Conservation (phyloP, 2,888 invertebrate genomes). For the Scaptomyza cyrtandrae region DNA sequence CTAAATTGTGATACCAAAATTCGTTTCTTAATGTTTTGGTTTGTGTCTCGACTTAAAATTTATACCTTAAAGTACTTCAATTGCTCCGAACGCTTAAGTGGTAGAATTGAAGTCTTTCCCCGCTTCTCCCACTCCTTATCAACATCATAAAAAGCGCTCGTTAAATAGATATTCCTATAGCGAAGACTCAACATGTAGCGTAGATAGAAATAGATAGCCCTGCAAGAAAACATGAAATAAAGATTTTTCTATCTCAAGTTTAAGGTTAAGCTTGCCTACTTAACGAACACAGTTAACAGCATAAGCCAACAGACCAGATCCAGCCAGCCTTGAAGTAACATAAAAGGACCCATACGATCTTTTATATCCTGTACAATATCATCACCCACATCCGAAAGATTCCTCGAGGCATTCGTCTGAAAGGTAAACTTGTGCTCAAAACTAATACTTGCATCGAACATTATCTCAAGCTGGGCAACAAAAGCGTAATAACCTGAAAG, state of each 20-base stretch:
- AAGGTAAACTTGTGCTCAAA: conserved; percentile 88
- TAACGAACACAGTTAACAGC: conserved; percentile 86
- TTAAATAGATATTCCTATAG: conserved; percentile 90
- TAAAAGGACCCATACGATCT: conserved; percentile 85
- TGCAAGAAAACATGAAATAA: conserved; percentile 71
- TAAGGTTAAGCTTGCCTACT: conserved; percentile 82
- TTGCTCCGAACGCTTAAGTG: conserved; percentile 88
- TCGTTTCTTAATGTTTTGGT: neutral
- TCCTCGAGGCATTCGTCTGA: conserved; percentile 86
- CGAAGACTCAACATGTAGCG: conserved; percentile 89
- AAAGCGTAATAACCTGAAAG: conserved; percentile 87
- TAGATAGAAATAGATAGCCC: conserved; percentile 89
- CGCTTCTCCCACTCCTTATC: conserved; percentile 87
- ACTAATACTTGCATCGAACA: conserved; percentile 88
- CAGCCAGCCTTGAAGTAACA: conserved; percentile 86
- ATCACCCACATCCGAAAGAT: conserved; percentile 85
- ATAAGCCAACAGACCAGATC: conserved; percentile 86
- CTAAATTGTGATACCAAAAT: too few relatives aligned
- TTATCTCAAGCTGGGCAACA: conserved; percentile 86
- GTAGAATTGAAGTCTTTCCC: conserved; percentile 88
- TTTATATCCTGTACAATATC: conserved; percentile 86
- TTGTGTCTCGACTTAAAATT: neutral
- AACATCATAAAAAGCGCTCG: conserved; percentile 87
- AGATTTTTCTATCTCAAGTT: neutral
- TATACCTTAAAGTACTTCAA: conserved; percentile 88